phyloP scores from a whole-genome alignment of 2,113 vertebrate species.

The Nansenia antarctica region DNA sequence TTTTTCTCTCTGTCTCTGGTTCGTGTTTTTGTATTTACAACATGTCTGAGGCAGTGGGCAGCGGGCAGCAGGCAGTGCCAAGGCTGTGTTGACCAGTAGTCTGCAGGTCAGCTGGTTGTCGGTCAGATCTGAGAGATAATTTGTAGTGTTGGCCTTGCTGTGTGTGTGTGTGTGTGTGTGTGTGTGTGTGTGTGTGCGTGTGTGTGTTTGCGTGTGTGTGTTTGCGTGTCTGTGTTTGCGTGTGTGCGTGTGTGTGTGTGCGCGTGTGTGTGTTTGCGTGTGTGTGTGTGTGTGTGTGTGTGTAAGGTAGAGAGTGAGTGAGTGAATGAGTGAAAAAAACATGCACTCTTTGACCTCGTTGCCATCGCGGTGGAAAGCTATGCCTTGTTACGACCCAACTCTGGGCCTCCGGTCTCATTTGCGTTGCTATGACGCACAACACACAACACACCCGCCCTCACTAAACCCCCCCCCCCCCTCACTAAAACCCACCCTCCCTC shows the following conservation, averaged over 20 bases:
- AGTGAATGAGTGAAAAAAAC: too few species aligned
- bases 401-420: too few species aligned
- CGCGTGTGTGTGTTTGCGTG: too few species aligned
- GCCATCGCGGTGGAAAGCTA: constrained; percentile 56
- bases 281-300: constrained; percentile 60
- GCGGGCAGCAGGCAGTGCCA: constrained; percentile 40
- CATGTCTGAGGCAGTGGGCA: constrained; percentile 50
- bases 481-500: too few species aligned
- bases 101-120: constrained; percentile 19
- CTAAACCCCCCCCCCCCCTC: too few species aligned
- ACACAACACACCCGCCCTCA: not conserved
- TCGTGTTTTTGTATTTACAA: constrained; percentile 53
- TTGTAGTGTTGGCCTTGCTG: too few species aligned
- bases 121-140: constrained; percentile 30
- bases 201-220: too few species aligned
- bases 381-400: constrained; percentile 2
- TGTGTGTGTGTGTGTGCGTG: too few species aligned
- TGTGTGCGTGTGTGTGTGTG: too few species aligned
- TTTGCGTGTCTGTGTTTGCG: too few species aligned
- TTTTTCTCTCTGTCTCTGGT: constrained; percentile 32
- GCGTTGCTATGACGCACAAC: not conserved
- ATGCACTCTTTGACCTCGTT: constrained; percentile 64
- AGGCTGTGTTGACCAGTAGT: constrained; percentile 22
- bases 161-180: too few species aligned
- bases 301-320: too few species aligned